Evolutionary conservation across 2,113 vertebrate species (phyloP), one percentile per base, ranked within the genome.

Genomic region (Speoplatyrhinus poulsoni): DNA sequence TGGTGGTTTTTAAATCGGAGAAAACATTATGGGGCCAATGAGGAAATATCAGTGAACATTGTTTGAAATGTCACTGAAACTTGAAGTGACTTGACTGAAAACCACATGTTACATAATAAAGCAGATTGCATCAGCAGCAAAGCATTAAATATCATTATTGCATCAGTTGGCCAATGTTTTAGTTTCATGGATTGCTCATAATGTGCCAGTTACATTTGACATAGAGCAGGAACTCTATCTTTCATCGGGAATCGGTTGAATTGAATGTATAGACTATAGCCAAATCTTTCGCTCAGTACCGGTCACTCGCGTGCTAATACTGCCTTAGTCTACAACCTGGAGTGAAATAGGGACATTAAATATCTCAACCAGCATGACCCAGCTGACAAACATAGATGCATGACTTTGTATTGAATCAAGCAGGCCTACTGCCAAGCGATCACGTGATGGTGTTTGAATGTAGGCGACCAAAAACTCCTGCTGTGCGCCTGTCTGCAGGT

Each of bases 361-460:
- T 77, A 82, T 77, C 74, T 83, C 69, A 78, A 73, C 19, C 75
- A 13, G 70, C 84, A 88, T 84, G 87, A 87, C 84, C 87, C 84
- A 77, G 76, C 81, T 17, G 81, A 66, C 73, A 73, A 76, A 82
- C 75, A 80, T 73, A 86, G 66, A 77, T 61, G 81, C 70, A 72
- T 60, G 70, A 73, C 71, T 84, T 72, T 81, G 67, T 76, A 74
- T 76, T 74, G 78, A 67, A 72, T 15, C 17, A 19, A 64, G 69
- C 67, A 46, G 62, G 65, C 78, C 19, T 19, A 19, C 19, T 19
- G 19, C 19, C 66, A 32, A 72, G 69, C 60, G 46, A 81, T 79
- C 81, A 81, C 82, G 81, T 15, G 46, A 76, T 48, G 55, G 73
- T 57, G 60, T 65, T 66, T 77, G 17, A 81, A 78, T 77, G 64